Evolutionary conservation across 2,113 vertebrate genomes (phyloP).

Genomic region (Nerophis ophidion): DNA sequence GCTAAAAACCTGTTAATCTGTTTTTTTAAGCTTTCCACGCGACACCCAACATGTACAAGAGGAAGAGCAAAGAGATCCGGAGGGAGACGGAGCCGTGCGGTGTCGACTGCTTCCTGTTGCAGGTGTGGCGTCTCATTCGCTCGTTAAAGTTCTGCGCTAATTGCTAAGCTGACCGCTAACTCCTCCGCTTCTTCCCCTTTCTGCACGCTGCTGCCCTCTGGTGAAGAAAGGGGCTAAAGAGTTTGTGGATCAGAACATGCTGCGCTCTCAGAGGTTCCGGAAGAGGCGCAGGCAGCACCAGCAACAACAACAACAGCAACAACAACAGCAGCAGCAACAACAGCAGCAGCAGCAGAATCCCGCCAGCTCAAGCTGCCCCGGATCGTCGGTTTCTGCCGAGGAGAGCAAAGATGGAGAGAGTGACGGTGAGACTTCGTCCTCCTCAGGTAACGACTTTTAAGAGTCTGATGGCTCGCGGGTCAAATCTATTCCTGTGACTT

Average conservation of each 20-base stretch:
- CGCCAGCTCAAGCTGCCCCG: slow-evolving; percentile 74
- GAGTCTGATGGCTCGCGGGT: too few relatives aligned
- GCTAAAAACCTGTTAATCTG: slow-evolving; percentile 23
- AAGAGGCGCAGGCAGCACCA: slow-evolving; percentile 74
- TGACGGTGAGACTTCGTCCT: slow-evolving; percentile 92
- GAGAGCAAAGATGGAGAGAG: slow-evolving; percentile 88
- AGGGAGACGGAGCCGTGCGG: slow-evolving; percentile 94
- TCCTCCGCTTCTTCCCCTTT: not conserved
- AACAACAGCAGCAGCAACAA: slow-evolving; percentile 12
- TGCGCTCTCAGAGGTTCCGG: slow-evolving; percentile 81
- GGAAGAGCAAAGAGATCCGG: slow-evolving; percentile 93
- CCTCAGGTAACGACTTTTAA: slow-evolving; percentile 76
- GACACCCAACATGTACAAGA: slow-evolving; percentile 94
- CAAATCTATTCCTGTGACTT: too few relatives aligned
- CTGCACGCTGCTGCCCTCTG: not conserved
- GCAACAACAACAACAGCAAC: not conserved
- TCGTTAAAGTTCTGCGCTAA: too few relatives aligned
- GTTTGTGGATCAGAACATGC: slow-evolving; percentile 88
- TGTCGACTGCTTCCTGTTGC: slow-evolving; percentile 89
- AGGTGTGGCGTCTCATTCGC: slow-evolving; percentile 66
- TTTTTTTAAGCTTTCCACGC: slow-evolving; percentile 87
- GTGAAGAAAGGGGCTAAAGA: slow-evolving; percentile 95
- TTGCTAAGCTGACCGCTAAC: too few relatives aligned
- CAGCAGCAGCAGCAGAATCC: slow-evolving; percentile 54
- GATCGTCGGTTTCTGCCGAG: slow-evolving; percentile 64